A percentile compares a stretch with the other conserved stretches of the same genome.
Evolutionary conservation across 2,888 invertebrate genomes (phyloP).

Genomic region (Nipponacmea schrenckii): DNA sequence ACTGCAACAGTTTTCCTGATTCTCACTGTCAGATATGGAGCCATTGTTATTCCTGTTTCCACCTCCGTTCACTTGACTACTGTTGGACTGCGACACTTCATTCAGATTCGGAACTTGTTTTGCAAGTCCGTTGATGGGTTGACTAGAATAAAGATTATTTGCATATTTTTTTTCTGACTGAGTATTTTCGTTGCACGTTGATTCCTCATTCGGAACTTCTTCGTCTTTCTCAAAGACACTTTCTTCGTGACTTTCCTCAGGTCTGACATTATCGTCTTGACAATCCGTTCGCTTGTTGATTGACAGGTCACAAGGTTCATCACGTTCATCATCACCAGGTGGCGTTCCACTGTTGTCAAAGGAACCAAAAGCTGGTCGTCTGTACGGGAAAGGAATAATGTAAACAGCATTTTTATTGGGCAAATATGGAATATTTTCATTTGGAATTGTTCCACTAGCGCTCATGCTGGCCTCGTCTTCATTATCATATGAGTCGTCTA

Average conservation of each 20-base stretch:
- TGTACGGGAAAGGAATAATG: constrained; percentile 59
- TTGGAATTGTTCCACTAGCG: background rate
- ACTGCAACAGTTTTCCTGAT: background rate
- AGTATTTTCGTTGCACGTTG: constrained; percentile 21
- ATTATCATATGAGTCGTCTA: constrained; percentile 55
- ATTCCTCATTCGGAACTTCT: constrained; percentile 27
- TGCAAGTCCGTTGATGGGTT: background rate
- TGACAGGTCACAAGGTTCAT: constrained; percentile 46
- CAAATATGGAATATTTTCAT: constrained; percentile 49
- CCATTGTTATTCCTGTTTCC: background rate
- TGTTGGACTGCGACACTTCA: background rate
- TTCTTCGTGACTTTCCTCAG: constrained; percentile 32
- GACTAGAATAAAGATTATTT: constrained; percentile 4
- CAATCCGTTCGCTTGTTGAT: constrained; percentile 22
- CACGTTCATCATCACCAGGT: background rate
- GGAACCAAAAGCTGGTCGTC: constrained; percentile 34
- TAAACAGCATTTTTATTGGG: constrained; percentile 66
- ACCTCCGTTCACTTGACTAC: background rate
- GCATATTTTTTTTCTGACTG: constrained; percentile 21
- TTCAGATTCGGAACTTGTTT: background rate
- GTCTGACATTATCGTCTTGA: constrained; percentile 25
- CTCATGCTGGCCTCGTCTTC: constrained; percentile 47
- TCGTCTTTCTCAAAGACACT: constrained; percentile 28
- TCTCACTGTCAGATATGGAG: constrained; percentile 5
- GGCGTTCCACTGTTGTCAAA: constrained; percentile 11